Evolutionary conservation across 2,797 vertebrate species (phyloP).

Genomic region (Manis pentadactyla): DNA sequence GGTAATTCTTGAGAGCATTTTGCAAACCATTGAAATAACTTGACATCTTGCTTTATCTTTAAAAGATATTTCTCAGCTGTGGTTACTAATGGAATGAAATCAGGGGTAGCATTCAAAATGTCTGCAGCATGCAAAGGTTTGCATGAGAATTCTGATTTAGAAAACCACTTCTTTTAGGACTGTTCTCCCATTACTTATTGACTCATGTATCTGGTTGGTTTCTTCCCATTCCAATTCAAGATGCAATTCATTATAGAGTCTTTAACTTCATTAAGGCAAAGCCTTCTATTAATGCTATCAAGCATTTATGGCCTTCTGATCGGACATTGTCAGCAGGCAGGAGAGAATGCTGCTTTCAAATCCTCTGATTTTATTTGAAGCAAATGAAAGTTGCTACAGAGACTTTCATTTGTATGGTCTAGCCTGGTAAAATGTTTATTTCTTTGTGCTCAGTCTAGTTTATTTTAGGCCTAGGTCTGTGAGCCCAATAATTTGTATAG

Average conservation of each 20-base stretch:
- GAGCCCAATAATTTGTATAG: not conserved
- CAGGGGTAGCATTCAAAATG: constrained; percentile 9
- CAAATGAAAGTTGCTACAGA: not conserved
- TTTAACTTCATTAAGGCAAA: constrained; percentile 46
- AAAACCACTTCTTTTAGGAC: constrained; percentile 20
- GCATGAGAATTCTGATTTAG: constrained; percentile 38
- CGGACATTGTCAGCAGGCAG: not conserved
- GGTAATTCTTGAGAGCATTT: constrained; percentile 41
- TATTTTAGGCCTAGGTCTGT: not conserved
- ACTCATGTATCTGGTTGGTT: not conserved
- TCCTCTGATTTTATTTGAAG: not conserved
- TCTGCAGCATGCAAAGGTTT: constrained; percentile 16
- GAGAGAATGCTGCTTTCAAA: not conserved
- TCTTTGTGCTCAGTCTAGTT: not conserved
- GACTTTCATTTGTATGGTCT: not conserved
- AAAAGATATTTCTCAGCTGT: constrained; percentile 19
- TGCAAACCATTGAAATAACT: constrained; percentile 31
- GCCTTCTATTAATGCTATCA: constrained; percentile 6
- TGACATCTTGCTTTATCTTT: constrained; percentile 6
- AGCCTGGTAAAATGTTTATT: not conserved
- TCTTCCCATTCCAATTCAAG: constrained; percentile 57
- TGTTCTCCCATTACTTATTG: not conserved
- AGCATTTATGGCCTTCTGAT: not conserved
- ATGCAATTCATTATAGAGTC: constrained; percentile 51
- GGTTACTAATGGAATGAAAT: constrained; percentile 50